phyloP scores from a whole-genome alignment of 2,888 invertebrate genomes.

The Acronicta aceris region DNA sequence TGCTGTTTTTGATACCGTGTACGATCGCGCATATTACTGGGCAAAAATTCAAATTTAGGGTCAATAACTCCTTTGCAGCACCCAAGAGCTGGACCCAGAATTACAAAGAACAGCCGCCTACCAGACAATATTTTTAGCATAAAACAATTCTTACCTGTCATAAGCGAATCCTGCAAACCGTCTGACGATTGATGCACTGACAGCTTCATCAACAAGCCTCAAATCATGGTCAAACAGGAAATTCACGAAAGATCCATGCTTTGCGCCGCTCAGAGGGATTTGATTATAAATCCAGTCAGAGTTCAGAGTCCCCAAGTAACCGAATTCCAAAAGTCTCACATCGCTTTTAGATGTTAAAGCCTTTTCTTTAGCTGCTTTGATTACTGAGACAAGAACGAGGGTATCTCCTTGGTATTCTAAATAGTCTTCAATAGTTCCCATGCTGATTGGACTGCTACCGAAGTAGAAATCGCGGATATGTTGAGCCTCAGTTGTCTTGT shows the following conservation, averaged over 20 bases:
- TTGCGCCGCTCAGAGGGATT: slow-evolving; percentile 74
- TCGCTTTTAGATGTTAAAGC: slow-evolving; percentile 66
- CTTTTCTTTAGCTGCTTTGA: slow-evolving; percentile 74
- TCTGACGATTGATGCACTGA: slow-evolving; percentile 62
- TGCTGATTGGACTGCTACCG: slow-evolving; percentile 61
- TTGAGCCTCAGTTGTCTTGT: slow-evolving; percentile 59
- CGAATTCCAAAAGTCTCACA: slow-evolving; percentile 76
- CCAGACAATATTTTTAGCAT: too few species aligned
- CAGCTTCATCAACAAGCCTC: slow-evolving; percentile 57
- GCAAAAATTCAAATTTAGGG: too few species aligned
- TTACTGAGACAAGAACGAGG: slow-evolving; percentile 70
- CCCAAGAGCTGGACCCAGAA: too few species aligned
- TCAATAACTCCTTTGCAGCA: too few species aligned
- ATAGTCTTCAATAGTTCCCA: slow-evolving; percentile 75
- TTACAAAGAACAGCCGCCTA: too few species aligned
- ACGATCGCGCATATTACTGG: too few species aligned
- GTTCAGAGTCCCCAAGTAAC: slow-evolving; percentile 72
- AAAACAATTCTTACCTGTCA: slow-evolving; percentile 69
- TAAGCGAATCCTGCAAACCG: slow-evolving; percentile 72
- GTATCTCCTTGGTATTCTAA: slow-evolving; percentile 80
- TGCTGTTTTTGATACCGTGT: too few species aligned
- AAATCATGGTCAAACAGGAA: slow-evolving; percentile 76
- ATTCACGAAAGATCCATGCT: slow-evolving; percentile 77
- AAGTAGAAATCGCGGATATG: slow-evolving; percentile 75
- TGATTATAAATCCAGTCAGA: slow-evolving; percentile 73